Evolutionary conservation across 2,113 vertebrate genomes (phyloP).

Genomic region (Fregata magnificens): DNA sequence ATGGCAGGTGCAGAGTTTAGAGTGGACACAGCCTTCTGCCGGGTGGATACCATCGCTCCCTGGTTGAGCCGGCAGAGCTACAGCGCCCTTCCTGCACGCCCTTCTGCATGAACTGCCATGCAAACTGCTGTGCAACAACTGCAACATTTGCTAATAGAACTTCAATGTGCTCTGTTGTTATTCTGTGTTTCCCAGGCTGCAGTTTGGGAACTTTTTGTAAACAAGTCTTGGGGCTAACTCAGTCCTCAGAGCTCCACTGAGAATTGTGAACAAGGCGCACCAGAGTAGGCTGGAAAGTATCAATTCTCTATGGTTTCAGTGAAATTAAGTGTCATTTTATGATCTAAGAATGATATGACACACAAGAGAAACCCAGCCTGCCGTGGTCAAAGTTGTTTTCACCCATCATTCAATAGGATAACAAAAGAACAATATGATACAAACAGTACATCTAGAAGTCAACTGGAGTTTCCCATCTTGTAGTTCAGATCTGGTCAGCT

Average conservation of each 20-base stretch:
- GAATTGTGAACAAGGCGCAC: not conserved
- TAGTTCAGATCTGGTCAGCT: not conserved
- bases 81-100: too few species aligned
- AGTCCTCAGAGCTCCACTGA: not conserved
- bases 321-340: not conserved
- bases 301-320: not conserved
- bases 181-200: not conserved
- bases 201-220: not conserved
- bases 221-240: not conserved
- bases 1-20: too few species aligned
- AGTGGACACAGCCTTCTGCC: too few species aligned
- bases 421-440: not conserved
- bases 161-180: not conserved
- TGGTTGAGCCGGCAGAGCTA: too few species aligned
- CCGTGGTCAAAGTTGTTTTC: not conserved
- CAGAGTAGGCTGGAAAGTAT: not conserved
- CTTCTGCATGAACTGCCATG: too few species aligned
- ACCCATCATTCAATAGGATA: too few species aligned
- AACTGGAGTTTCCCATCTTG: not conserved
- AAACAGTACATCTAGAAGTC: not conserved
- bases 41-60: too few species aligned
- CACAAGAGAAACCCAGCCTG: not conserved
- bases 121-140: too few species aligned
- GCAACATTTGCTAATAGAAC: not conserved
- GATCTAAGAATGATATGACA: not conserved